Evolutionary conservation across 2,888 invertebrate species (phyloP).

Genomic region (Thysanoteuthis rhombus): DNA sequence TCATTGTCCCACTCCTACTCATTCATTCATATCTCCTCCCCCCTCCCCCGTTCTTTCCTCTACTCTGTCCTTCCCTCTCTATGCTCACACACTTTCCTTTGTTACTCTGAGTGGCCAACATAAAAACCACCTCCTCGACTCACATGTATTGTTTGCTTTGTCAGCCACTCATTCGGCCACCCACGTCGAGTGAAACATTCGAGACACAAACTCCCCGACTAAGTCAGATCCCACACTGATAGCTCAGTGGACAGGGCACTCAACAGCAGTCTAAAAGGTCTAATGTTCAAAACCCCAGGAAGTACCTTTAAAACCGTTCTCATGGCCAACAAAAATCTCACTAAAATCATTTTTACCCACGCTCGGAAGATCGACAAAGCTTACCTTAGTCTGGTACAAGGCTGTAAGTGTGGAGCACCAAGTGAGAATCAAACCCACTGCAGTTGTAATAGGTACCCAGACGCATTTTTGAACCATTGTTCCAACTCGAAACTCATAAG

Average conservation of each 20-base stretch:
- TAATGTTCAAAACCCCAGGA: neutral
- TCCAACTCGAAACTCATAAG: too few species aligned
- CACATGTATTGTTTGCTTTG: neutral
- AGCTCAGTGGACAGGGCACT: neutral
- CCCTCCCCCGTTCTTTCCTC: neutral
- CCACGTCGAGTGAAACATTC: neutral
- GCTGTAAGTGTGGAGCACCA: too few species aligned
- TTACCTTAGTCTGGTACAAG: too few species aligned
- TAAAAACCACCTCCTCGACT: slow-evolving; percentile 1
- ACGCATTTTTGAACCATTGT: too few species aligned
- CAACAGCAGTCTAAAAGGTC: neutral
- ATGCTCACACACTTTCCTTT: neutral
- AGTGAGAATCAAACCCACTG: too few species aligned
- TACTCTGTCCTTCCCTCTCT: neutral
- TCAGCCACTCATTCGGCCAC: neutral
- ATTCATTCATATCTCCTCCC: neutral
- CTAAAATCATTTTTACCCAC: too few species aligned
- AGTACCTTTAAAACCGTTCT: neutral
- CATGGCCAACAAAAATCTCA: too few species aligned
- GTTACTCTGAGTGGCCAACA: neutral
- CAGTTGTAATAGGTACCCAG: too few species aligned
- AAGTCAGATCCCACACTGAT: neutral
- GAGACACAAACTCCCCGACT: neutral
- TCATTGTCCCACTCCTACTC: too few species aligned
- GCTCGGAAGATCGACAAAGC: too few species aligned